Evolutionary conservation across 2,888 invertebrate species (phyloP), one percentile per base, ranked within the genome.

Genomic region (Miltochrista miniata): DNA sequence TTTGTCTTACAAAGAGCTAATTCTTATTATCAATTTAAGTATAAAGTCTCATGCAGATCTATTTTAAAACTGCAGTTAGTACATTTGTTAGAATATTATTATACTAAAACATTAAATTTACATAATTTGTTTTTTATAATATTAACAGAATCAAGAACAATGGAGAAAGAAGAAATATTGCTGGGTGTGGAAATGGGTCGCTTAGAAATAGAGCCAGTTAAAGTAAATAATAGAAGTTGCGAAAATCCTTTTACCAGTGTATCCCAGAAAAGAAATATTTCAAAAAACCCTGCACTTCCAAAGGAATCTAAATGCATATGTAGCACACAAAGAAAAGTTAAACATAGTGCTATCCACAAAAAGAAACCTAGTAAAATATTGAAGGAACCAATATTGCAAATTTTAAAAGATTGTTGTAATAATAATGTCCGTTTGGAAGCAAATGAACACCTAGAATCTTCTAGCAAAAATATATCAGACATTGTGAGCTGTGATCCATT

Each of bases 301-400:
- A 74, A 71, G 46, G 54, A 69, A 49, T 54, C 59, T 15, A 83
- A 79, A 73, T 90, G 88, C 68, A 59, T 74, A 33, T 90, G 90
- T 68, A 58, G 63, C 33, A 58, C 57, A 15, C 72, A 72, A 53
- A 86, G 76, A 61, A 81, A 73, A 59, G 70, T 64, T 37, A 76
- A 70, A 63, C 76, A 69, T 50, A 45, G 72, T 56, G 68, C 77
- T 48, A 83, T 86, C 49, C 72, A 68, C 57, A 89, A 91, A 79
- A 87, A 83, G 64, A 89, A 85, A 72, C 77, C 72, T 51, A 85
- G 79, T 59, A 93, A 90, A 79, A 77, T 94, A 54, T 73, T 94
- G 31, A 93, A 90, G 61, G 93, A 94, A 64, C 93, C 94, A 33
- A 83, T 93, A 43, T 75, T 94, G 57, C 93, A 92, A 71, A 81